phyloP scores from a whole-genome alignment of 1,140 invertebrate genomes.

The Campoletis sonorensis region DNA sequence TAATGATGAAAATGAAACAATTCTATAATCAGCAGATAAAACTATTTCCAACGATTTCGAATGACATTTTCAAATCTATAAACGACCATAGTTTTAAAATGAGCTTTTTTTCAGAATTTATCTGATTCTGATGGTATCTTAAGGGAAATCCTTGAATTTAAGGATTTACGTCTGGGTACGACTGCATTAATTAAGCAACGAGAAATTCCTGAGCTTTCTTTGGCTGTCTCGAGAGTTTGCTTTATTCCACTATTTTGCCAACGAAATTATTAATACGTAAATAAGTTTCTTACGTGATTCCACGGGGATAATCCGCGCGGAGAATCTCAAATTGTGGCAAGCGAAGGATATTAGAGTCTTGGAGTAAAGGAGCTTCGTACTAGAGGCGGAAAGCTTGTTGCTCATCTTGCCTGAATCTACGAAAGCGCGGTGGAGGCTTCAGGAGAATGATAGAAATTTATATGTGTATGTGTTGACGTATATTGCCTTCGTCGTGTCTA shows the following conservation, averaged over 20 bases:
- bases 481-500: conserved; percentile 8
- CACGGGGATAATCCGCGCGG: conserved; percentile 38
- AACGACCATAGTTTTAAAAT: too few relatives aligned
- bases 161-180: neutral
- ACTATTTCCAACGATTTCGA: neutral
- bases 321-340: conserved; percentile 54
- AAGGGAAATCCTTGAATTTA: neutral
- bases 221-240: neutral
- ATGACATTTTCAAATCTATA: too few relatives aligned
- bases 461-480: conserved; percentile 40
- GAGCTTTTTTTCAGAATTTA: too few relatives aligned
- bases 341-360: conserved; percentile 13
- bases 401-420: conserved; percentile 46
- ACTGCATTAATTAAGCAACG: neutral
- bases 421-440: conserved; percentile 27
- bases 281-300: conserved; percentile 68
- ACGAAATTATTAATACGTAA: conserved; percentile 74
- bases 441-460: conserved; percentile 38
- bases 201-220: neutral
- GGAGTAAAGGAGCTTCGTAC: neutral
- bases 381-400: neutral
- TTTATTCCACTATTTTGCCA: conserved; percentile 68
- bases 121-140: too few relatives aligned
- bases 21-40: neutral
- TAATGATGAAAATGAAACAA: neutral